Base-by-base conservation (phyloP, 2,888 invertebrate species). In the Entomobrya multifasciata region DNA sequence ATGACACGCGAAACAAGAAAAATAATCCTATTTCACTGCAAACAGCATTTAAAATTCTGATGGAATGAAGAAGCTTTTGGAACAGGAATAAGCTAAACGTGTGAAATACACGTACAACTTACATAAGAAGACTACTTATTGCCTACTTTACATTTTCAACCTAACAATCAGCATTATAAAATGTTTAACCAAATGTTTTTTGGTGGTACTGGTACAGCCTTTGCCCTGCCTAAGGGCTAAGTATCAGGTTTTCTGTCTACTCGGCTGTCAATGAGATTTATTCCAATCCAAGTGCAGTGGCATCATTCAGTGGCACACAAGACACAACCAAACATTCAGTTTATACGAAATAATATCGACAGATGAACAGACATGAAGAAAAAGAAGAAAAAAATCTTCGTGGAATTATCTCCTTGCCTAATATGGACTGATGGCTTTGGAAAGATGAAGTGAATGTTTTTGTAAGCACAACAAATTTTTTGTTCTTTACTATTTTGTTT, bases 191-290 rank as follows among this genome's bases (percentile, higher is more conserved):
- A 41, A 44, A 44, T 44, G 13, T 4, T 4, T n/a, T 52, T 52
- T 67, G 67, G n/a, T n/a, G n/a, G n/a, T n/a, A n/a, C n/a, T 44
- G 67, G 8, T 36, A 36, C 36, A 36, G 4, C 36, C 36, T 13
- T 20, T 44, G 22, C 67, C 67, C 5, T 57, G 57, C 76, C 76
- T 55, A 8, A 55, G 76, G 76, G 57, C 57, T 10, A 36, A 36
- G 36, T 76, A 76, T 76, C 57, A 76, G 57, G 57, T 76, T 55
- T 76, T 57, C n/a, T n/a, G n/a, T n/a, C n/a, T n/a, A n/a, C n/a
- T n/a, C 41, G 67, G 13, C 17, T 57, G 27, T 76, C 30, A 57
- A 49, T 65, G 49, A 72, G 55, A 55, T 70, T 76, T 76, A 76
- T 57, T 41, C 22, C 57, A 17, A 57, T 57, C 57, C 57, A 57